Percentiles rank a stretch among this genome's conserved stretches.
Evolutionary conservation across 2,113 vertebrate genomes (phyloP).

Genomic region (Pristiophorus japonicus): DNA sequence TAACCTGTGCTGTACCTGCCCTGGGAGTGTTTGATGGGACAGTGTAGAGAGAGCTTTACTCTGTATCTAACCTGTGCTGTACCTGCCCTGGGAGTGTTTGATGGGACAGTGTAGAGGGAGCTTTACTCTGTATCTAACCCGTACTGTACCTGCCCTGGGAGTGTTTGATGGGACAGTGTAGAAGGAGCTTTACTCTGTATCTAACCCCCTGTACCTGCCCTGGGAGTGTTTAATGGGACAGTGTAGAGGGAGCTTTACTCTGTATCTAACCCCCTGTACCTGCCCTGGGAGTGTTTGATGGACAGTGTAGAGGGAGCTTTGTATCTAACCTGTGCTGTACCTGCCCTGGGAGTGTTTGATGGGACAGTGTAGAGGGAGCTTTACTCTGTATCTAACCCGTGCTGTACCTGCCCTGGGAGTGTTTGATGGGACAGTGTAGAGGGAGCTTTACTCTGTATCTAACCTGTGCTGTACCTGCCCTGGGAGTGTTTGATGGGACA

Average conservation of each 20-base stretch:
- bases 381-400: too few relatives aligned
- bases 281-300: too few relatives aligned
- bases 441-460: too few relatives aligned
- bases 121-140: too few relatives aligned
- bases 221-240: neutral
- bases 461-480: too few relatives aligned
- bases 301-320: neutral
- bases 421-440: too few relatives aligned
- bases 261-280: neutral
- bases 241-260: neutral
- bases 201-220: neutral
- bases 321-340: neutral
- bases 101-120: neutral
- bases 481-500: too few relatives aligned
- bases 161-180: neutral
- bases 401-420: too few relatives aligned
- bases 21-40: neutral
- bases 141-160: too few relatives aligned
- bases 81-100: neutral
- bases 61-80: neutral
- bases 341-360: too few relatives aligned
- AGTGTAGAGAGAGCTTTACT: neutral
- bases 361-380: too few relatives aligned
- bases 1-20: neutral
- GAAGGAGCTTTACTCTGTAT: neutral